These are phyloP conservation scores for Plagodis pulveraria DNA, from an alignment of 2,888 invertebrate species.

Conservation along the genomic window DNA sequence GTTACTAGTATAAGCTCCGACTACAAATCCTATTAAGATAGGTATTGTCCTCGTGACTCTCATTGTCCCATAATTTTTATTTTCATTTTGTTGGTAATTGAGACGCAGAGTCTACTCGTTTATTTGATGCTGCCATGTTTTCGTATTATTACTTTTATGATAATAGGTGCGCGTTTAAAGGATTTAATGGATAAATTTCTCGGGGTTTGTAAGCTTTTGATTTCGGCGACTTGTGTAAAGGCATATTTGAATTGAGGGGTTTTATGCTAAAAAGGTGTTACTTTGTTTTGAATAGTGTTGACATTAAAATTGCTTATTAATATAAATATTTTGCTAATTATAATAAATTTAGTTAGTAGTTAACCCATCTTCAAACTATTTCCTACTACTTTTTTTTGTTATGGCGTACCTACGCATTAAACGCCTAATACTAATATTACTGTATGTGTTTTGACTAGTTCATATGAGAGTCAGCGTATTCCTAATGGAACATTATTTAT, in stretches of 20 bases:
- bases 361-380: too few species aligned
- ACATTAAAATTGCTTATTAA: too few species aligned
- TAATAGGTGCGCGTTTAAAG: conserved; percentile 46
- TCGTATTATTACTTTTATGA: conserved; percentile 59
- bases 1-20: conserved; percentile 50
- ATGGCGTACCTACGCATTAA: too few species aligned
- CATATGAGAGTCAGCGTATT: too few species aligned
- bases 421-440: too few species aligned
- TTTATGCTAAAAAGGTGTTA: conserved; percentile 16
- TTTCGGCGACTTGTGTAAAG: conserved; percentile 27
- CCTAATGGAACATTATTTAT: too few species aligned
- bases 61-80: conserved; percentile 59
- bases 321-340: too few species aligned
- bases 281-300: too few species aligned
- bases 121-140: conserved; percentile 68
- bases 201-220: conserved; percentile 23
- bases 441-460: too few species aligned
- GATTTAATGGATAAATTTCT: conserved; percentile 41
- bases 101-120: conserved; percentile 64
- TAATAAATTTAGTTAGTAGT: too few species aligned
- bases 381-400: too few species aligned
- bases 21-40: conserved; percentile 73
- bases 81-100: conserved; percentile 75
- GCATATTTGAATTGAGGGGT: conserved; percentile 7
- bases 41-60: conserved; percentile 57